Evolutionary conservation across 2,113 vertebrate species (phyloP).

Genomic region (Apteryx mantelli): DNA sequence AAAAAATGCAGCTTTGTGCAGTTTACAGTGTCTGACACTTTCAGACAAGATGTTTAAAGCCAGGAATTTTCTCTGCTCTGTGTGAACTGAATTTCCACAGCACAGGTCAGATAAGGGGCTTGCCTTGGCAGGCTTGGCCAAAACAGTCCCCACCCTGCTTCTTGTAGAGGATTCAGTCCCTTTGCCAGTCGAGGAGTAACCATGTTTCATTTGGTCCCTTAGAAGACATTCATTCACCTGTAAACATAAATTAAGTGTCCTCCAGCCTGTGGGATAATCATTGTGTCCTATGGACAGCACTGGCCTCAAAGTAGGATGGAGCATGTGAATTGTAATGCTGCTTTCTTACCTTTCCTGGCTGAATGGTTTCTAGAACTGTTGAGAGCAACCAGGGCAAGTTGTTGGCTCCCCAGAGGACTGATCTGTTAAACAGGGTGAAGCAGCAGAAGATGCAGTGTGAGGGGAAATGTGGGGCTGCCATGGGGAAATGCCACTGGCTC

Average conservation of each 20-base stretch:
- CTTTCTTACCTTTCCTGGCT: neutral
- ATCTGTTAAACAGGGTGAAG: neutral
- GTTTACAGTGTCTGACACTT: neutral
- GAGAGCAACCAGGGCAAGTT: neutral
- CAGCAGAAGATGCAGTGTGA: accelerated
- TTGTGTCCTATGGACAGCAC: neutral
- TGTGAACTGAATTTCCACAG: neutral
- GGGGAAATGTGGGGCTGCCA: neutral
- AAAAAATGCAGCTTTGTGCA: constrained; percentile 5
- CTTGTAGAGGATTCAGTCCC: neutral
- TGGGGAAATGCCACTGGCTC: neutral
- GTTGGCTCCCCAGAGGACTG: accelerated
- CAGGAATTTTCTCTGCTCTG: neutral
- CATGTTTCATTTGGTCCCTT: neutral
- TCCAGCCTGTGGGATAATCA: neutral
- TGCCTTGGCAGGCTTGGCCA: neutral
- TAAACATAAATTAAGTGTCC: neutral
- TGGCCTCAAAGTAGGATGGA: neutral
- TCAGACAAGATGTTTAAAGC: constrained; percentile 1
- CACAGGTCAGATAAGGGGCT: neutral
- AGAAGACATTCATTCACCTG: neutral
- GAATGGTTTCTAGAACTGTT: neutral
- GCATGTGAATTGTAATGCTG: neutral
- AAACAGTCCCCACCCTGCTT: neutral
- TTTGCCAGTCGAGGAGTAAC: neutral